A percentile compares a stretch with the other conserved stretches of the same genome.
Evolutionary conservation across 1,140 invertebrate genomes (phyloP).

Genomic region (Bombus superbus): DNA sequence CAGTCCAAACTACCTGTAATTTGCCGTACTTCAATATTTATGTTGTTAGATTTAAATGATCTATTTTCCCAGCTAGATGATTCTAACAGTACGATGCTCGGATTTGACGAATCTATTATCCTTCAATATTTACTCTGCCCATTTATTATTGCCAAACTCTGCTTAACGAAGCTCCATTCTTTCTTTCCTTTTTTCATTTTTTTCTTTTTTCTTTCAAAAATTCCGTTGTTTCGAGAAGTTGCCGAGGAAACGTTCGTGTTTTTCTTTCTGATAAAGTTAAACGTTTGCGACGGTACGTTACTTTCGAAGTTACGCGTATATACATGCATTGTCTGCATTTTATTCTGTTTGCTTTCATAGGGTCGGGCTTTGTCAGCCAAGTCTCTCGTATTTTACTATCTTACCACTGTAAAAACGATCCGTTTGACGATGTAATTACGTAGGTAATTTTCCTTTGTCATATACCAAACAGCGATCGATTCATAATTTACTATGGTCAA

Average conservation of each 20-base stretch:
- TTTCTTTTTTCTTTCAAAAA: neutral
- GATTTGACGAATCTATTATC: neutral
- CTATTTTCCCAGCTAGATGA: neutral
- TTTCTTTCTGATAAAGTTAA: neutral
- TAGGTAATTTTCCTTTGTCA: neutral
- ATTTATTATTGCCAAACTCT: neutral
- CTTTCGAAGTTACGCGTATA: neutral
- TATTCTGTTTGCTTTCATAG: neutral
- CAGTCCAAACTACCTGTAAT: conserved; percentile 7
- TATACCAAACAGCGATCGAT: too few relatives aligned
- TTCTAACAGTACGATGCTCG: too few relatives aligned
- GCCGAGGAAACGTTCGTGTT: neutral
- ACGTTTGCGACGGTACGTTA: neutral
- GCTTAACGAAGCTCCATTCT: too few relatives aligned
- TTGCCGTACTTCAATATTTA: conserved; percentile 19
- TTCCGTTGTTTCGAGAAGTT: neutral
- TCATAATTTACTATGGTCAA: neutral
- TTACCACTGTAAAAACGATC: too few relatives aligned
- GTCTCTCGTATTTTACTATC: neutral
- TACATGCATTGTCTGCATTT: neutral
- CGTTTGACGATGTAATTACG: too few relatives aligned
- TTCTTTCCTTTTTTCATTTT: too few relatives aligned
- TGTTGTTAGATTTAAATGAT: conserved; percentile 12
- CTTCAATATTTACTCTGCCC: neutral
- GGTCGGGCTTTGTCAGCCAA: neutral